Percentiles rank a stretch among this genome's conserved stretches.
Conservation (phyloP, 2,797 vertebrate species). For the Champsocephalus esox region DNA sequence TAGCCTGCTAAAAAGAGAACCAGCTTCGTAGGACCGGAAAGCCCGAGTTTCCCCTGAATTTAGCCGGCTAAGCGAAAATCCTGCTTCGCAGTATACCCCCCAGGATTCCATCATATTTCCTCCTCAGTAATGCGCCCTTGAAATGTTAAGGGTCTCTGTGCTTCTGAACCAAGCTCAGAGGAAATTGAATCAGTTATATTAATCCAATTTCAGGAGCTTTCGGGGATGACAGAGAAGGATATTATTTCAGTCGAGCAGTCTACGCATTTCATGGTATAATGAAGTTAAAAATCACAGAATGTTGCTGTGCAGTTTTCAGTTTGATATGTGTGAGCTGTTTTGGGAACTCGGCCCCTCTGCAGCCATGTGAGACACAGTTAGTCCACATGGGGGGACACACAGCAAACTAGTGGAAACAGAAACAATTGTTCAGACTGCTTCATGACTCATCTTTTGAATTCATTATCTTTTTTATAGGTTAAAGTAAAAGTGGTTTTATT, state of each 20-base stretch:
- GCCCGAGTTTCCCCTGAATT: too few relatives aligned
- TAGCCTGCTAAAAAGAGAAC: too few relatives aligned
- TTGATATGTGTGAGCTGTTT: conserved; percentile 55
- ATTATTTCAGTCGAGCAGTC: conserved; percentile 69
- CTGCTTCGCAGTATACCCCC: too few relatives aligned
- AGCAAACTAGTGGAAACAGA: conserved; percentile 8
- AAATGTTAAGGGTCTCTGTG: conserved; percentile 48
- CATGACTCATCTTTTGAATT: neutral
- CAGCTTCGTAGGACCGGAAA: too few relatives aligned
- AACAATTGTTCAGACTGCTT: neutral
- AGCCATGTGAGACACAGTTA: conserved; percentile 69
- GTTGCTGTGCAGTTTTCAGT: conserved; percentile 47
- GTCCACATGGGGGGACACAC: conserved; percentile 16
- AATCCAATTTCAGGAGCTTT: conserved; percentile 73
- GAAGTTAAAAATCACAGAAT: conserved; percentile 67
- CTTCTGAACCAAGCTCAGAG: conserved; percentile 55
- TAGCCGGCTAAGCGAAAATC: too few relatives aligned
- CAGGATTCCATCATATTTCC: conserved; percentile 33
- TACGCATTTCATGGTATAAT: conserved; percentile 63
- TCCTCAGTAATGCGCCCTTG: conserved; percentile 25
- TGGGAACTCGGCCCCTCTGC: conserved; percentile 41
- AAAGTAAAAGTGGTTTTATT: neutral
- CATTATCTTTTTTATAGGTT: neutral
- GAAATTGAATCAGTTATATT: conserved; percentile 81
- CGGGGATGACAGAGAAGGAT: conserved; percentile 70